A percentile compares a stretch with the other conserved stretches of the same genome.
Conservation (phyloP, 1,140 invertebrate genomes). For the Argopecten irradians region DNA sequence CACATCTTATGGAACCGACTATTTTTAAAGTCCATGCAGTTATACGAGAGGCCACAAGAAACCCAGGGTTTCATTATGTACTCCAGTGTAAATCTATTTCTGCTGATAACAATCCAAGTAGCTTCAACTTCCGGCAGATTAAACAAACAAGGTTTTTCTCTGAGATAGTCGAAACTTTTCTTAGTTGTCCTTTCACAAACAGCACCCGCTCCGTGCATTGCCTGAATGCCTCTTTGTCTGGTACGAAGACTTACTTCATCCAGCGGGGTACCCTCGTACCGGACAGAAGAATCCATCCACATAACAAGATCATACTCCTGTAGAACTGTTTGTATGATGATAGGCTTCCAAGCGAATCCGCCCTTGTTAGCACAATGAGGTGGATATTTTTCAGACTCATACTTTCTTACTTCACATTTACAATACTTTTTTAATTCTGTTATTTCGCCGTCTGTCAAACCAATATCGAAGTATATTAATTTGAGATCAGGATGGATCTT, state of each 20-base stretch:
- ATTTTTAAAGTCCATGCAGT: too few species aligned
- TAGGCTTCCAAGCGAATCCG: neutral
- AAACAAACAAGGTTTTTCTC: neutral
- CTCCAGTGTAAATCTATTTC: neutral
- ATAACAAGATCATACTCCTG: neutral
- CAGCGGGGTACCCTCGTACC: neutral
- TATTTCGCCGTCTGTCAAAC: neutral
- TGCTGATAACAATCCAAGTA: neutral
- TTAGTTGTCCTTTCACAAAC: neutral
- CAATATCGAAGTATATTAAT: neutral
- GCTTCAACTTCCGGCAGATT: neutral
- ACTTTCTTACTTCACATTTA: neutral
- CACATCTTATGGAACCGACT: too few species aligned
- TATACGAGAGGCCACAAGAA: neutral
- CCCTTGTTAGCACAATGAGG: neutral
- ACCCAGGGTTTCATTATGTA: neutral
- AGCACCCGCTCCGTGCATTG: neutral
- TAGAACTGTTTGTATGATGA: neutral
- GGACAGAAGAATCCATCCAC: neutral
- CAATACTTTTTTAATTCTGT: neutral
- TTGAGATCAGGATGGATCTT: neutral
- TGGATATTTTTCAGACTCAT: neutral
- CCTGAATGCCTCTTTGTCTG: neutral
- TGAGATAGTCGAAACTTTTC: neutral
- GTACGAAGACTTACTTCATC: neutral